phyloP scores from a whole-genome alignment of 2,888 invertebrate genomes.

The Chrysodeixis includens region DNA sequence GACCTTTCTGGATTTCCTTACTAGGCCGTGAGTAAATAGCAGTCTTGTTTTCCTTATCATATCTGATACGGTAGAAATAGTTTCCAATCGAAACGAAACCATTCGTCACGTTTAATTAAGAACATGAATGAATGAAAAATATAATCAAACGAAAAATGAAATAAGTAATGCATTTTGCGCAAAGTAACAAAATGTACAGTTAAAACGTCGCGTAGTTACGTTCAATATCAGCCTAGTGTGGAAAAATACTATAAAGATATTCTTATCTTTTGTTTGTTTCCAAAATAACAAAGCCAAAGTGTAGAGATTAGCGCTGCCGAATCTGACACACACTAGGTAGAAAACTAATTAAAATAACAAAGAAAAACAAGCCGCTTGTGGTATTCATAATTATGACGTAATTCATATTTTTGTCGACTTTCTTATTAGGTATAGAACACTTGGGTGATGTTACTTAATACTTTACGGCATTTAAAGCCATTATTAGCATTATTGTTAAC shows the following conservation, averaged over 20 bases:
- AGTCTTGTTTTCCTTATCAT: neutral
- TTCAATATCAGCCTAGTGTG: neutral
- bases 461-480: too few relatives aligned
- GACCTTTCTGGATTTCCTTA: neutral
- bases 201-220: neutral
- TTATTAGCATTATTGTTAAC: too few relatives aligned
- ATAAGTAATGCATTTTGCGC: constrained; percentile 1
- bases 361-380: constrained; percentile 17
- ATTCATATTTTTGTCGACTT: neutral
- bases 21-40: neutral
- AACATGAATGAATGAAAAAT: neutral
- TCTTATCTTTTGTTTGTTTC: constrained; percentile 5
- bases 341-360: constrained; percentile 7
- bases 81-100: neutral
- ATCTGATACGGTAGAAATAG: neutral
- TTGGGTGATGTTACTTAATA: too few relatives aligned
- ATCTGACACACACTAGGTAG: constrained; percentile 21
- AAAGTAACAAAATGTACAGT: neutral
- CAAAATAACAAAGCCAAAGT: constrained; percentile 20
- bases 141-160: neutral
- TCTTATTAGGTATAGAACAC: too few relatives aligned
- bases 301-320: constrained; percentile 6
- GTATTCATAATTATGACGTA: neutral
- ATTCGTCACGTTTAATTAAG: constrained; percentile 4
- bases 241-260: constrained; percentile 4